A percentile compares a stretch with the other conserved stretches of the same genome.
These are phyloP conservation scores for Streptopelia turtur DNA, from an alignment of 2,797 vertebrate genomes.

Conservation along the genomic window DNA sequence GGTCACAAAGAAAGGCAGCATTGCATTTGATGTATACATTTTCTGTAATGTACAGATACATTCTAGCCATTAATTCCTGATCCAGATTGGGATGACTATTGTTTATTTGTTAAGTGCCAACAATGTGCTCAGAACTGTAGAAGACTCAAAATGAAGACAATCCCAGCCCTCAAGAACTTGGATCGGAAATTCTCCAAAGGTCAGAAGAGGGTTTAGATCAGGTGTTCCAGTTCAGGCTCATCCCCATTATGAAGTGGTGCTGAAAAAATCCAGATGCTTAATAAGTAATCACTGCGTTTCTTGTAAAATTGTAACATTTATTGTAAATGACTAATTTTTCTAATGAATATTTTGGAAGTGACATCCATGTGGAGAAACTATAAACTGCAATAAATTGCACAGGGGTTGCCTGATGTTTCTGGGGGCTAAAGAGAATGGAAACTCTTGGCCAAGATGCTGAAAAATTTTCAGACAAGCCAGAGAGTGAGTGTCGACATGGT, in stretches of 20 bases:
- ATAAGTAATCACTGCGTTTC: conserved; percentile 20
- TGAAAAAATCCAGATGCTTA: conserved; percentile 71
- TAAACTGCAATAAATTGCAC: conserved; percentile 55
- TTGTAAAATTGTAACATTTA: conserved; percentile 62
- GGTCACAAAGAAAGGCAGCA: not conserved
- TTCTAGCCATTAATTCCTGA: not conserved
- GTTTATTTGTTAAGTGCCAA: conserved; percentile 63
- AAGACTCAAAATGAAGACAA: conserved; percentile 25
- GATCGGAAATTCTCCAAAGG: conserved; percentile 48
- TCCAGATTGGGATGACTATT: conserved; percentile 53
- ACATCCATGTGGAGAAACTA: not conserved
- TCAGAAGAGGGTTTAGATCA: conserved; percentile 47
- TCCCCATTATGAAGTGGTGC: conserved; percentile 61
- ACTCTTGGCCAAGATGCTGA: conserved; percentile 24
- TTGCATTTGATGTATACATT: not conserved
- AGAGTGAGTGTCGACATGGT: conserved; percentile 16
- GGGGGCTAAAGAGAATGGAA: conserved; percentile 17
- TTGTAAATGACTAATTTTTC: conserved; percentile 55
- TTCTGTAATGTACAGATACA: not conserved
- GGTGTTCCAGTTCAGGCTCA: conserved; percentile 68
- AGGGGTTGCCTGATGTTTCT: conserved; percentile 36
- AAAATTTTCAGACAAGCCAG: conserved; percentile 43
- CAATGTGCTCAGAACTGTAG: conserved; percentile 44
- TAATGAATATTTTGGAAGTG: conserved; percentile 63
- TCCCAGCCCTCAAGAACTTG: conserved; percentile 40